Evolutionary conservation across 2,888 invertebrate genomes (phyloP).

Genomic region (Neoscelio sp.): DNA sequence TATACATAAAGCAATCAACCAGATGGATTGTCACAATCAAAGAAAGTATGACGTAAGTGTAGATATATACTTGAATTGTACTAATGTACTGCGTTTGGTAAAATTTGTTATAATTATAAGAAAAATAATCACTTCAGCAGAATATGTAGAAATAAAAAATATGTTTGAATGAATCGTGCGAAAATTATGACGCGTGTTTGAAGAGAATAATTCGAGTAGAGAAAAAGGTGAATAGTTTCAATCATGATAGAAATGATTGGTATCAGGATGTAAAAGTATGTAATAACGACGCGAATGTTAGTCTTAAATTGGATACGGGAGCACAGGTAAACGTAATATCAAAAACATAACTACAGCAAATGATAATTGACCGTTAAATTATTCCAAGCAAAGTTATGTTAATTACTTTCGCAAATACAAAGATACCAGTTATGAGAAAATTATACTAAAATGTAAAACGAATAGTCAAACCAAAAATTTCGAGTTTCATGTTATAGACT

Average conservation of each 20-base stretch:
- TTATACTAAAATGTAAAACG: constrained; percentile 10
- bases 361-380: not conserved
- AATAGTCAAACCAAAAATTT: not conserved
- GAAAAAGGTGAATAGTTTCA: constrained; percentile 12
- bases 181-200: no score
- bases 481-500: constrained; percentile 12
- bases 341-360: not conserved
- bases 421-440: constrained; percentile 10
- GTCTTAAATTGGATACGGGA: constrained; percentile 29
- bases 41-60: no score
- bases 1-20: no score
- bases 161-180: no score
- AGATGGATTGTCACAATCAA: no score
- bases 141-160: no score
- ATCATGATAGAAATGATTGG: constrained; percentile 5
- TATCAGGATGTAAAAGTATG: not conserved
- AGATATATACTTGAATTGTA: no score
- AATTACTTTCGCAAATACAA: no score
- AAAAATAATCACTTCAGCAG: no score
- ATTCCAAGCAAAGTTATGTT: constrained; percentile 10
- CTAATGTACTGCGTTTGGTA: no score
- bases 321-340: constrained; percentile 12
- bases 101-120: no score
- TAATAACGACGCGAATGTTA: not conserved
- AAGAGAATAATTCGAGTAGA: not conserved